A percentile compares a stretch with the other conserved stretches of the same genome.
Evolutionary conservation across 2,797 vertebrate species (phyloP).

Genomic region (Enoplosus armatus): DNA sequence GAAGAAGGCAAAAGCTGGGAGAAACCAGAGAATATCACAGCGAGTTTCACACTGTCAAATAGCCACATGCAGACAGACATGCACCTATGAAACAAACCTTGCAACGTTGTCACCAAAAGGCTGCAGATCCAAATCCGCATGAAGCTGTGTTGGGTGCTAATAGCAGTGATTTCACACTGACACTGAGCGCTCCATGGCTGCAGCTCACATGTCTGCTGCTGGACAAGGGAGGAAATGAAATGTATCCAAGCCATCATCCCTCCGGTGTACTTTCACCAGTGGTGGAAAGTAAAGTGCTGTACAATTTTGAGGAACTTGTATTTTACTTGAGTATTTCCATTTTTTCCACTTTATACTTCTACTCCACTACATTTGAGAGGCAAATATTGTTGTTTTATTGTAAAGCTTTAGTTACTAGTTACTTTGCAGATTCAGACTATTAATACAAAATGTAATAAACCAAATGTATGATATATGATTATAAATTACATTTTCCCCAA

Average conservation of each 20-base stretch:
- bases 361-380: not conserved
- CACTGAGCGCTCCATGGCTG: conserved; percentile 26
- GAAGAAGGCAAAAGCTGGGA: conserved; percentile 56
- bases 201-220: conserved; percentile 36
- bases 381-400: not conserved
- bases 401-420: not conserved
- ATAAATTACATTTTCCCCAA: too few relatives aligned
- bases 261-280: not conserved
- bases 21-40: conserved; percentile 43
- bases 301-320: conserved; percentile 17
- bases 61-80: conserved; percentile 43
- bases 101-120: conserved; percentile 60
- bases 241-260: conserved; percentile 23
- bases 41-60: conserved; percentile 64
- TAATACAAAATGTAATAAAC: not conserved
- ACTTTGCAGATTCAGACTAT: not conserved
- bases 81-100: conserved; percentile 36
- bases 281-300: too few relatives aligned
- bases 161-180: conserved; percentile 60
- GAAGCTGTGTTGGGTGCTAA: conserved; percentile 54
- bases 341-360: not conserved
- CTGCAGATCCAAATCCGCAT: conserved; percentile 53
- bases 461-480: not conserved
- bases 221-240: conserved; percentile 37
- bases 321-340: not conserved